A percentile compares a stretch with the other conserved stretches of the same genome.
Conservation (phyloP, 2,113 vertebrate species). For the Hippocampus guttulatus region DNA sequence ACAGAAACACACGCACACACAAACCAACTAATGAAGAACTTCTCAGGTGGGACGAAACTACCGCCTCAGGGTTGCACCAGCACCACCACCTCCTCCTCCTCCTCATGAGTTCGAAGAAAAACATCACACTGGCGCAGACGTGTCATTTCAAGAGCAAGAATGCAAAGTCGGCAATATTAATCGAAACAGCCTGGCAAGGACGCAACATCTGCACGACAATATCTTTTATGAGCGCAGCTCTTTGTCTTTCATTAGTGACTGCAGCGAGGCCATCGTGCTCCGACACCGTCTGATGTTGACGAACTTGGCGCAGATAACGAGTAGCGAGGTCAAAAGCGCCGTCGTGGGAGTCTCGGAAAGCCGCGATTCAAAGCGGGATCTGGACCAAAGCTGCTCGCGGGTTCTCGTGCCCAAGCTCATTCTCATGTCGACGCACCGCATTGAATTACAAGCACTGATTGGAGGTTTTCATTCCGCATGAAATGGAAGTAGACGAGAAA, state of each 20-base stretch:
- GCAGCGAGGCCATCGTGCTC: neutral
- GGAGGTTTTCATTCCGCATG: too few relatives aligned
- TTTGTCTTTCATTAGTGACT: neutral
- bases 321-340: too few relatives aligned
- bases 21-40: neutral
- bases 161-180: constrained; percentile 3
- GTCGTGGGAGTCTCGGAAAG: too few relatives aligned
- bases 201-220: neutral
- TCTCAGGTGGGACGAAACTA: neutral
- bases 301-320: neutral
- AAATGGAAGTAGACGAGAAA: too few relatives aligned
- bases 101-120: neutral
- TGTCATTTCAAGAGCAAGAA: constrained; percentile 11
- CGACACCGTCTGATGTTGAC: neutral
- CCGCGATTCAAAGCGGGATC: too few relatives aligned
- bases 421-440: too few relatives aligned
- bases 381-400: too few relatives aligned
- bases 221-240: neutral
- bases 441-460: too few relatives aligned
- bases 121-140: neutral
- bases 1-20: too few relatives aligned
- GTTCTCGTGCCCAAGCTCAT: too few relatives aligned
- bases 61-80: neutral
- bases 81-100: too few relatives aligned
- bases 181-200: neutral